Percentiles rank a stretch among this genome's conserved stretches.
phyloP scores from a whole-genome alignment of 2,797 vertebrate genomes.

The Scleropages formosus region DNA sequence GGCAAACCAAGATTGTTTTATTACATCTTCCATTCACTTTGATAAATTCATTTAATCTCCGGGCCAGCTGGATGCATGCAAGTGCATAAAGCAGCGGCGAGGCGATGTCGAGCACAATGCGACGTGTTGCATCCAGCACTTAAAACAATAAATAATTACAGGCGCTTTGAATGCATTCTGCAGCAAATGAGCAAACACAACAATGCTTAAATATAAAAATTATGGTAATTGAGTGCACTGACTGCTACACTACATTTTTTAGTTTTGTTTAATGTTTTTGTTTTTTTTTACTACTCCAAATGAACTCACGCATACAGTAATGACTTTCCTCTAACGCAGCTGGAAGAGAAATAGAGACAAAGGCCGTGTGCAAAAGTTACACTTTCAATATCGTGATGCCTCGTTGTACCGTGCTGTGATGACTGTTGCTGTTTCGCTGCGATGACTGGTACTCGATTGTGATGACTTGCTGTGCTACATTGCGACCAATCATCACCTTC shows the following conservation, averaged over 20 bases:
- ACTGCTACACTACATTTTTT: background rate
- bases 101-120: constrained; percentile 25
- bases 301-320: background rate
- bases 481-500: too few relatives aligned
- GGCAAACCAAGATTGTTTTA: background rate
- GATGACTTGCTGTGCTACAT: too few relatives aligned
- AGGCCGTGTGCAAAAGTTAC: too few relatives aligned
- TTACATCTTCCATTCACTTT: constrained; percentile 36
- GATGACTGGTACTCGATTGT: too few relatives aligned
- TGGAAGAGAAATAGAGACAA: background rate
- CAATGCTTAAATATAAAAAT: background rate
- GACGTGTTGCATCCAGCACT: constrained; percentile 1
- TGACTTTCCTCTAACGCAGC: background rate
- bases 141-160: constrained; percentile 22
- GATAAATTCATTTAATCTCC: constrained; percentile 40
- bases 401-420: too few relatives aligned
- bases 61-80: constrained; percentile 31
- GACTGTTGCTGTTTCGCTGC: too few relatives aligned
- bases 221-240: constrained; percentile 9
- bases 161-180: background rate
- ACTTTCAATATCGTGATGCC: background rate
- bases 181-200: background rate
- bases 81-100: constrained; percentile 30
- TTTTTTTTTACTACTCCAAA: background rate
- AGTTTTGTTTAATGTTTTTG: background rate